Base-by-base conservation (phyloP, 1,140 invertebrate genomes). In the Anoplolepis gracilipes region DNA sequence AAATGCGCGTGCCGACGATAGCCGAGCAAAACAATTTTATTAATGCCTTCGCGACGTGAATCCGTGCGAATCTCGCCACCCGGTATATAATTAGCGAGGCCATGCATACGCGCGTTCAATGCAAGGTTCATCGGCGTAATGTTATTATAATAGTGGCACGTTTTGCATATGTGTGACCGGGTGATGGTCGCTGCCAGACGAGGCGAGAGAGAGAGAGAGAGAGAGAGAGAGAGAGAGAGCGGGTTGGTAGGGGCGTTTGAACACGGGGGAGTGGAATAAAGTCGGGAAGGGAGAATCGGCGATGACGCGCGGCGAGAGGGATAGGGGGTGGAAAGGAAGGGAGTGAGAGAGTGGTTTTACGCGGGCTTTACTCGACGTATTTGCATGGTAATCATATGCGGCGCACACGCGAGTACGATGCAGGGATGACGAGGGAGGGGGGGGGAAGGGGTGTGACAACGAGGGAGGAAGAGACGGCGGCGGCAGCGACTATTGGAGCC, bases 121-220 rank as follows among this genome's bases (percentile, higher is more conserved):
- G 92, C 92, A 93, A 92, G 92, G 92, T 94, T 94, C 92, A 94
- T 94, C 90, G 91, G 85, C 92, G 90, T 94, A 94, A 94, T 92
- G 92, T 93, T 93, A 93, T 94, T 94, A 94, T 94, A 94, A 94
- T 94, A 92, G 92, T 91, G 92, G 92, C 92, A 88, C 91, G 91
- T 93, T 94, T 94, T 94, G 93, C 93, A 94, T 94, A 93, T 91
- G 91, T 91, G 91, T 85, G 91, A 92, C 91, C 91, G 89, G 85
- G 85, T 90, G 73, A 72, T 67, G 42, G 87, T 46, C 73, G 55
- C 22, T 42, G 2, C n/a, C 49, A 22, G 59, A 72, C 55, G 73
- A 57, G 64, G 5, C 13, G 16, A 8, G 46, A n/a, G 73, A n/a
- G n/a, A n/a, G n/a, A n/a, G n/a, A n/a, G n/a, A n/a, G n/a, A n/a